phyloP scores from a whole-genome alignment of 2,113 vertebrate species.

The Empidonax alnorum region DNA sequence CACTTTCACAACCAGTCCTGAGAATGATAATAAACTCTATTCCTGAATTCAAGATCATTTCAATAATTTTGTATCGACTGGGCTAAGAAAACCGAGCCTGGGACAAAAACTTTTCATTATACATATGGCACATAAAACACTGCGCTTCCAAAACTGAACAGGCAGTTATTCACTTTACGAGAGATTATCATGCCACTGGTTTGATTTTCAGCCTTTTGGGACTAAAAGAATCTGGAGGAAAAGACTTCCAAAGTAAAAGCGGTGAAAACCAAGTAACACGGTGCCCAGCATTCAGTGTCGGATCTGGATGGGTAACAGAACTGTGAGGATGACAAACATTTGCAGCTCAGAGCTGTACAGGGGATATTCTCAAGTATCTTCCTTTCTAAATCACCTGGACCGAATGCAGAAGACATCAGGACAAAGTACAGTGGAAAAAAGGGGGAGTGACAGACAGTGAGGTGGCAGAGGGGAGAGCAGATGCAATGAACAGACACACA shows the following conservation, averaged over 20 bases:
- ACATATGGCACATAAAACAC: fast-evolving
- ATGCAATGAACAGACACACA: not conserved
- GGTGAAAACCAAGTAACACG: not conserved
- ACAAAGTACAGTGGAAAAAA: not conserved
- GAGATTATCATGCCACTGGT: not conserved
- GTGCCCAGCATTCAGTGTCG: not conserved
- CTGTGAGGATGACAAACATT: not conserved
- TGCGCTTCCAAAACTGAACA: not conserved
- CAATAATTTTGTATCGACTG: not conserved
- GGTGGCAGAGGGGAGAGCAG: not conserved
- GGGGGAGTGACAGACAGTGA: fast-evolving
- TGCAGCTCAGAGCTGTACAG: not conserved
- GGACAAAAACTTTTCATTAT: not conserved
- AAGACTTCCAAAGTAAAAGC: not conserved
- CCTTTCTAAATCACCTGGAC: not conserved
- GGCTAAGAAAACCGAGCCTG: not conserved
- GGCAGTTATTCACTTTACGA: not conserved
- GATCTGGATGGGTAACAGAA: fast-evolving
- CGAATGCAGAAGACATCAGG: not conserved
- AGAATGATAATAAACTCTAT: not conserved
- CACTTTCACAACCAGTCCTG: not conserved
- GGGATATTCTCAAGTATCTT: not conserved
- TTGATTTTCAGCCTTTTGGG: not conserved
- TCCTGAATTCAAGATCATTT: not conserved
- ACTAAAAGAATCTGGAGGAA: not conserved